A percentile compares a stretch with the other conserved stretches of the same genome.
Evolutionary conservation across 2,797 vertebrate species (phyloP).

Genomic region (Spinibarbus caldwelli): DNA sequence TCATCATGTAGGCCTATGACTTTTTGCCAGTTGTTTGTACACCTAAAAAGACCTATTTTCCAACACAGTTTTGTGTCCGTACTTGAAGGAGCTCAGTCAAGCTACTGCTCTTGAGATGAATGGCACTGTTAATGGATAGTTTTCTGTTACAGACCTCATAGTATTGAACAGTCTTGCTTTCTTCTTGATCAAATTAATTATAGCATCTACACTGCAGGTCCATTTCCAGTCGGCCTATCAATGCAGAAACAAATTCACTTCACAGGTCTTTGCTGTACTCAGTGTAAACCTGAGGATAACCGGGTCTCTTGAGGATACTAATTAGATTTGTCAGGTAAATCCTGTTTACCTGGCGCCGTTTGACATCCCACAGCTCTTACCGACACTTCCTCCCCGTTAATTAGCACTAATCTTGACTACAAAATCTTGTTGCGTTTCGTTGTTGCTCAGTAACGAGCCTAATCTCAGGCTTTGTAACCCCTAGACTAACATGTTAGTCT

Average conservation of each 20-base stretch:
- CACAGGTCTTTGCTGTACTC: not conserved
- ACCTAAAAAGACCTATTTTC: not conserved
- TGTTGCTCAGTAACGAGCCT: conserved; percentile 68
- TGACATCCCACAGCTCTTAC: conserved; percentile 45
- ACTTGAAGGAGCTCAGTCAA: not conserved
- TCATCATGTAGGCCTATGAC: not conserved
- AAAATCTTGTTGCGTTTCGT: conserved; percentile 58
- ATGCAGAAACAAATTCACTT: not conserved
- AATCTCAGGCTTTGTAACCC: conserved; percentile 58
- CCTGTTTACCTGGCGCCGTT: conserved; percentile 47
- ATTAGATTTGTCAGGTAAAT: conserved; percentile 58
- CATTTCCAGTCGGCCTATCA: not conserved
- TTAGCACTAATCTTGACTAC: conserved; percentile 68
- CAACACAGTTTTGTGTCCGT: not conserved
- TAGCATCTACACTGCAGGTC: not conserved
- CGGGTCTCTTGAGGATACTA: conserved; percentile 55
- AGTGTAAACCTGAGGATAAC: not conserved
- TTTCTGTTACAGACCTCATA: not conserved
- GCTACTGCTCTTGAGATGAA: not conserved
- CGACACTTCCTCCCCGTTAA: conserved; percentile 52
- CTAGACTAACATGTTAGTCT: conserved; percentile 50
- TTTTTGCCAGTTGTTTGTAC: not conserved
- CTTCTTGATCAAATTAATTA: not conserved
- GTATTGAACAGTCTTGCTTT: not conserved
- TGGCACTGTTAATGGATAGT: not conserved